A percentile compares a stretch with the other conserved stretches of the same genome.
These are phyloP conservation scores for Holotrichia oblita DNA, from an alignment of 1,140 invertebrate genomes.

Conservation along the genomic window DNA sequence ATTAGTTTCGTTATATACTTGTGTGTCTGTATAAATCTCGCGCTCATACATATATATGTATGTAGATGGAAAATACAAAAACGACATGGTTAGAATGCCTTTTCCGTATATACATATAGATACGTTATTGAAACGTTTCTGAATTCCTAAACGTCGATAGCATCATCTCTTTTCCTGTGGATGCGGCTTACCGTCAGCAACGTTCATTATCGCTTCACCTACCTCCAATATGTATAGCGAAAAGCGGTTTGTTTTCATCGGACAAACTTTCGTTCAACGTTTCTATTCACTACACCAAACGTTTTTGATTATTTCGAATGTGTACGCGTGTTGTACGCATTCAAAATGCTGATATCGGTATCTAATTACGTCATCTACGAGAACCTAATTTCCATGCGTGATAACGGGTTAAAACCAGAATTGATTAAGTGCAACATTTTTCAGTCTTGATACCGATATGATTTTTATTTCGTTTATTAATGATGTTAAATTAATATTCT, in stretches of 20 bases:
- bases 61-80: no score
- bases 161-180: constrained; percentile 20
- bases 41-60: not conserved
- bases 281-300: not conserved
- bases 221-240: no score
- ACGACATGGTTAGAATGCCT: not conserved
- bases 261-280: constrained; percentile 5
- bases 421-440: constrained; percentile 23
- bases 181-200: constrained; percentile 3
- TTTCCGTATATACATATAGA: constrained; percentile 21
- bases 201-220: constrained; percentile 3
- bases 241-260: constrained; percentile 14
- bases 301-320: not conserved
- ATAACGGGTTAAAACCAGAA: not conserved
- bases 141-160: constrained; percentile 24
- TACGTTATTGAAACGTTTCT: constrained; percentile 12
- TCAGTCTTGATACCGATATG: not conserved
- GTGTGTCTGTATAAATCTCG: not conserved
- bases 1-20: constrained; percentile 24
- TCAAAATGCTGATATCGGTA: constrained; percentile 4
- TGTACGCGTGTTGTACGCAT: not conserved
- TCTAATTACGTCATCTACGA: constrained; percentile 1
- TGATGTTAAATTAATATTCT: no score
- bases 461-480: not conserved
- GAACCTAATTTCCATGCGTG: not conserved